These are phyloP conservation scores for Orthosia cruda DNA, from an alignment of 2,888 invertebrate genomes.

Conservation along the genomic window DNA sequence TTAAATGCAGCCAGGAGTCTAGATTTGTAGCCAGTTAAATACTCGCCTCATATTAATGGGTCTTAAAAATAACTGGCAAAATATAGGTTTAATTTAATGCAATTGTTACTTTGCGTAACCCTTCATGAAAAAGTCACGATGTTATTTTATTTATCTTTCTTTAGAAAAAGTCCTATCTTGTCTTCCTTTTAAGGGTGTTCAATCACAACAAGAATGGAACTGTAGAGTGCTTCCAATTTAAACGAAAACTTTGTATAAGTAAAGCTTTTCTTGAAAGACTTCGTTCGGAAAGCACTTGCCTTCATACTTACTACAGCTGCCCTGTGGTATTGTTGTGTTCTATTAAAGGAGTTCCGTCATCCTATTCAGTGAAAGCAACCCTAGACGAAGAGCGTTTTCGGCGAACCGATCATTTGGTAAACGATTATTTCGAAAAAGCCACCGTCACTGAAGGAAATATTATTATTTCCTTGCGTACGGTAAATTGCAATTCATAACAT, in stretches of 20 bases:
- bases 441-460: neutral
- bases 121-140: neutral
- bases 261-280: neutral
- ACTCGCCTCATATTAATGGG: neutral
- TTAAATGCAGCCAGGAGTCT: neutral
- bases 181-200: neutral
- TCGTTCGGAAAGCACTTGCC: neutral
- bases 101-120: no score
- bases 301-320: neutral
- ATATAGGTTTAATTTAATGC: no score
- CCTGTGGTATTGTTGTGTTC: neutral
- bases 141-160: no score
- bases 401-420: neutral
- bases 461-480: neutral
- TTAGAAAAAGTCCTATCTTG: neutral
- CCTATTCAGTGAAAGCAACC: neutral
- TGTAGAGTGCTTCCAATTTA: slow-evolving; percentile 24
- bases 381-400: neutral
- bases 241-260: neutral
- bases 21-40: neutral
- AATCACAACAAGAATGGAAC: slow-evolving; percentile 27
- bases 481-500: neutral
- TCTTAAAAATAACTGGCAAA: neutral
- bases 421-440: slow-evolving; percentile 8
- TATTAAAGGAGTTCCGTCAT: neutral